Base-by-base conservation (phyloP, 2,888 invertebrate species). In the Stenchaetothrips biformis region DNA sequence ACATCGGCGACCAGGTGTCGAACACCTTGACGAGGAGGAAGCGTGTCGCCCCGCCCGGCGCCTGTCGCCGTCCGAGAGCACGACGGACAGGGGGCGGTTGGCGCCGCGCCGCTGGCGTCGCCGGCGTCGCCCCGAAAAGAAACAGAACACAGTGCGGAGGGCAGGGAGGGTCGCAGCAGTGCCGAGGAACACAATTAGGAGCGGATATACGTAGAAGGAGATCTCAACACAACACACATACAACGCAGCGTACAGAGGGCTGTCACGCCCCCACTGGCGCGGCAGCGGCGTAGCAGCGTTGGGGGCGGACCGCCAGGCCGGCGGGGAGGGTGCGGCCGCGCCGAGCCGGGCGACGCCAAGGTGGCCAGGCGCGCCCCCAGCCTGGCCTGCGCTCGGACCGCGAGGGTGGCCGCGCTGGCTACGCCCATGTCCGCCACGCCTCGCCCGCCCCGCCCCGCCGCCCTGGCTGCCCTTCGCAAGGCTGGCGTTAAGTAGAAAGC, bases 401-500 rank as follows among this genome's bases (percentile, higher is more conserved):
- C 53, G 53, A 53, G 16, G 53, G 53, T 18, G 53, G 53, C 53
- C 53, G 53, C 53, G 53, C 4, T 4, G 9, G 53, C 53, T 53
- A 53, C 53, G 53, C 53, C 53, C 16, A 13, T 53, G 53, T 13
- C 9, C 53, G 53, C 67, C 62, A 62, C 62, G 62, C 67, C 21
- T 21, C 67, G 59, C 59, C 59, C n/a, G 67, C 18, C 9, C 25
- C 67, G 67, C 21, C 67, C 0, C n/a, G 7, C 25, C 21, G 67
- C 8, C 67, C 67, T 74, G 21, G 21, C 67, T 25, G 21, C 67
- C 67, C 67, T 74, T 74, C 67, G 67, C 67, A 21, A 21, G 67
- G 67, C 67, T 21, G 67, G 67, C 67, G 67, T 74, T 74, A 74
- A 74, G 67, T 74, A 74, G 67, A 74, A 74, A 74, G 67, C 67